A percentile compares a stretch with the other conserved stretches of the same genome.
Evolutionary conservation across 1,140 invertebrate genomes (phyloP).

Genomic region (Aphelinus atriplicis): DNA sequence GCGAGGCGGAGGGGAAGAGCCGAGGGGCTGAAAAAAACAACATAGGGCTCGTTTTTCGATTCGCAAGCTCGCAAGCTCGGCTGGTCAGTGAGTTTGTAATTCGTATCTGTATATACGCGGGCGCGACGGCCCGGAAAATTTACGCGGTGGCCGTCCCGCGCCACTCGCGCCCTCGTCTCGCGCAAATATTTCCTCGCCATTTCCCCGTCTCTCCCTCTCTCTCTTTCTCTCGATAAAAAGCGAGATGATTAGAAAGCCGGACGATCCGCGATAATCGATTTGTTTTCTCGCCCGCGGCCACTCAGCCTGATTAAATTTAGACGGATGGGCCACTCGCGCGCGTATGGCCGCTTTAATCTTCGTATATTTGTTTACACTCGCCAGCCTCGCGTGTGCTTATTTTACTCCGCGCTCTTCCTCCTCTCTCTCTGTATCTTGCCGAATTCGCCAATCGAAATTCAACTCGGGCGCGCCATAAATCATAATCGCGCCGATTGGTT

Average conservation of each 20-base stretch:
- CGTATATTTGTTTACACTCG: conserved; percentile 2
- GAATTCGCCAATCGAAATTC: no score
- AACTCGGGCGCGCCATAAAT: no score
- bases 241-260: not conserved
- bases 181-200: conserved; percentile 8
- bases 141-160: not conserved
- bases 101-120: not conserved
- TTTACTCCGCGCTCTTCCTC: no score
- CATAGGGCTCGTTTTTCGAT: no score
- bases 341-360: not conserved
- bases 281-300: conserved; percentile 16
- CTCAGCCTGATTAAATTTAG: conserved; percentile 26
- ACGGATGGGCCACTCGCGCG: conserved; percentile 4
- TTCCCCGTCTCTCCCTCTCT: not conserved
- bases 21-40: no score
- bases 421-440: not conserved
- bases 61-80: no score
- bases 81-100: not conserved
- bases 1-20: no score
- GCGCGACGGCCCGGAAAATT: not conserved
- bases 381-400: not conserved
- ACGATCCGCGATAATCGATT: conserved; percentile 5
- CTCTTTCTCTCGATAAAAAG: not conserved
- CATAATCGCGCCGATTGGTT: no score
- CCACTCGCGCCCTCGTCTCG: not conserved